Conservation (phyloP, 2,888 invertebrate species). For the Autographa pulchrina region DNA sequence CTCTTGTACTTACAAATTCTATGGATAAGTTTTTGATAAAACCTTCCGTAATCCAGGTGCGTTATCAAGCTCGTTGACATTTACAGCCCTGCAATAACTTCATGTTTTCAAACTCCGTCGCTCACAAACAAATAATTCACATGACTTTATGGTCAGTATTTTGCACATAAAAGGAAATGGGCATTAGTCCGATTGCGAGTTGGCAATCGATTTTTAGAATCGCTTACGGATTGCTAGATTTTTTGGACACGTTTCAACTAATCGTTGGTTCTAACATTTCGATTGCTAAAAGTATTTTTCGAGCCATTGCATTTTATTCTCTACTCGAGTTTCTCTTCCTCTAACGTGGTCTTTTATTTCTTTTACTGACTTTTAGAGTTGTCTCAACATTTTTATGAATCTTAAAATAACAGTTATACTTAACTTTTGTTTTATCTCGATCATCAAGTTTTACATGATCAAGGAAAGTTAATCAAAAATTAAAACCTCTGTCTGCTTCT, state of each 20-base stretch:
- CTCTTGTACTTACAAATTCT: not conserved
- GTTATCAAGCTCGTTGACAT: slow-evolving; percentile 1
- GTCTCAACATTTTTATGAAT: no score
- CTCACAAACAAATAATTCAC: slow-evolving; percentile 57
- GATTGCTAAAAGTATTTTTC: slow-evolving; percentile 9
- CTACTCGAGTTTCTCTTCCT: not conserved
- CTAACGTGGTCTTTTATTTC: not conserved
- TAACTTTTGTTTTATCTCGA: no score
- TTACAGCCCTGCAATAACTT: slow-evolving; percentile 3
- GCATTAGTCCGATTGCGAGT: slow-evolving; percentile 53
- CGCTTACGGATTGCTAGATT: slow-evolving; percentile 55
- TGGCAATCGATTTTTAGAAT: slow-evolving; percentile 51
- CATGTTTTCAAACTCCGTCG: slow-evolving; percentile 39
- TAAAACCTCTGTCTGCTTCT: no score
- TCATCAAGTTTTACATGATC: no score
- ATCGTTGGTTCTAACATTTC: slow-evolving; percentile 42
- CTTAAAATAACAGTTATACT: no score
- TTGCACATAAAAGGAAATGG: slow-evolving; percentile 55
- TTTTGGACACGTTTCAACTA: slow-evolving; percentile 56
- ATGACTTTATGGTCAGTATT: slow-evolving; percentile 54
- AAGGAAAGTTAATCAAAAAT: no score
- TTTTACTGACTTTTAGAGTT: not conserved
- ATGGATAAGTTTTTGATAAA: not conserved
- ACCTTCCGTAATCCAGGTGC: not conserved
- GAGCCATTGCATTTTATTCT: not conserved